Conservation (phyloP, 1,140 invertebrate genomes). For the Spodoptera frugiperda region DNA sequence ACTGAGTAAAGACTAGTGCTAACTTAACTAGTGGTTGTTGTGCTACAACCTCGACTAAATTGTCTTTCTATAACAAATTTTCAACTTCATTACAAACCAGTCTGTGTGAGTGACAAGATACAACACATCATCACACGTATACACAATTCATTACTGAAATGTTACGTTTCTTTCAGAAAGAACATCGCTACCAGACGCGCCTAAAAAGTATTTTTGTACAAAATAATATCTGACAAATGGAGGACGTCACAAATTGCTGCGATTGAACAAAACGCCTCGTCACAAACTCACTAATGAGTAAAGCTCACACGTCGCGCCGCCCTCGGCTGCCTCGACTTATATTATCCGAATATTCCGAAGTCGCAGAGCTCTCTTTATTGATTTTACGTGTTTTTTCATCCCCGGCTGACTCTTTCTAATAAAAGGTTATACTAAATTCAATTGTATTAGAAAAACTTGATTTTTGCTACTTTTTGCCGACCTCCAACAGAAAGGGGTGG, state of each 20-base stretch:
- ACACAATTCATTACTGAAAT: no score
- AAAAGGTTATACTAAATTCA: background rate
- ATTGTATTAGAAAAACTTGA: background rate
- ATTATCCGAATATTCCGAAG: slow-evolving; percentile 11
- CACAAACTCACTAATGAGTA: slow-evolving; percentile 22
- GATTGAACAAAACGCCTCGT: background rate
- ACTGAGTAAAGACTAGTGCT: no score
- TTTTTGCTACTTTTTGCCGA: background rate
- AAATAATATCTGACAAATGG: background rate
- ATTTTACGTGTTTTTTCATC: slow-evolving; percentile 8
- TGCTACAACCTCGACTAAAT: no score
- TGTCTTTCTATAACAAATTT: no score
- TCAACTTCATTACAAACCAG: no score
- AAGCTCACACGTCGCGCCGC: background rate
- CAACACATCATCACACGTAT: no score
- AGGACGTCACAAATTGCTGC: background rate
- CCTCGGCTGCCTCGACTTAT: slow-evolving; percentile 3
- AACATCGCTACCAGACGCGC: no score
- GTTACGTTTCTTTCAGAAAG: no score
- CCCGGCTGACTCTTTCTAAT: background rate
- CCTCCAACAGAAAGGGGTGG: no score
- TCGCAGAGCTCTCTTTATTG: slow-evolving; percentile 9
- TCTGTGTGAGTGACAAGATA: no score
- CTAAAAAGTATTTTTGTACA: no score
- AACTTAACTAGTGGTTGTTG: no score